These are phyloP conservation scores for Argynnis bischoffii DNA, from an alignment of 2,888 invertebrate species.

Conservation along the genomic window DNA sequence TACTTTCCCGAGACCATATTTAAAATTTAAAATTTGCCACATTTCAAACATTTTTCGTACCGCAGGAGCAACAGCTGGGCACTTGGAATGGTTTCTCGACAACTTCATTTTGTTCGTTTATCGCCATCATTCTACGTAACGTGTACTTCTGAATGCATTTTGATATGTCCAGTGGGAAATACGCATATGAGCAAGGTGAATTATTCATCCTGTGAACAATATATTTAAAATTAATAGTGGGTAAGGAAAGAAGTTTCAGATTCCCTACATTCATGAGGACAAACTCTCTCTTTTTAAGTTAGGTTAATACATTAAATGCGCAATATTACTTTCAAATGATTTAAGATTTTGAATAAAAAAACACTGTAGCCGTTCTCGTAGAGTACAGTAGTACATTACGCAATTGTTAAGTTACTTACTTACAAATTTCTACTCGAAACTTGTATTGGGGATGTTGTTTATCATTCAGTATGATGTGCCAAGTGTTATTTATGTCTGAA, in stretches of 20 bases:
- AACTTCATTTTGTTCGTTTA: slow-evolving; percentile 2
- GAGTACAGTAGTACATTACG: too few relatives aligned
- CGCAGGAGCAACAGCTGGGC: slow-evolving; percentile 3
- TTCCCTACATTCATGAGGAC: too few relatives aligned
- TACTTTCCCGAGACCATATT: too few relatives aligned
- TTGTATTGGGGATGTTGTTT: neutral
- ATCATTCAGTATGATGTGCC: neutral
- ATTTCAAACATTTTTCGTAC: too few relatives aligned
- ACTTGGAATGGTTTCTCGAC: neutral
- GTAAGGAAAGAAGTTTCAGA: too few relatives aligned
- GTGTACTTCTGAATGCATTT: slow-evolving; percentile 1
- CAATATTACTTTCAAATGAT: too few relatives aligned
- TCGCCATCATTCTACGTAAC: neutral
- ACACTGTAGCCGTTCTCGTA: too few relatives aligned
- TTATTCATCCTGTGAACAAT: neutral
- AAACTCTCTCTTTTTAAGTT: too few relatives aligned
- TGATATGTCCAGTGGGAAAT: neutral
- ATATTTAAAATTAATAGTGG: neutral
- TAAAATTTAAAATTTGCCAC: too few relatives aligned
- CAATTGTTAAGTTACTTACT: neutral
- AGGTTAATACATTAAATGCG: too few relatives aligned
- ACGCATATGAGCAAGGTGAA: neutral
- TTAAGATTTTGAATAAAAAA: too few relatives aligned
- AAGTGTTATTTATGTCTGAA: neutral
- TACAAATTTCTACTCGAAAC: neutral